Percentiles rank a stretch among this genome's conserved stretches.
Conservation (phyloP, 2,113 vertebrate species). For the Chitala chitala region DNA sequence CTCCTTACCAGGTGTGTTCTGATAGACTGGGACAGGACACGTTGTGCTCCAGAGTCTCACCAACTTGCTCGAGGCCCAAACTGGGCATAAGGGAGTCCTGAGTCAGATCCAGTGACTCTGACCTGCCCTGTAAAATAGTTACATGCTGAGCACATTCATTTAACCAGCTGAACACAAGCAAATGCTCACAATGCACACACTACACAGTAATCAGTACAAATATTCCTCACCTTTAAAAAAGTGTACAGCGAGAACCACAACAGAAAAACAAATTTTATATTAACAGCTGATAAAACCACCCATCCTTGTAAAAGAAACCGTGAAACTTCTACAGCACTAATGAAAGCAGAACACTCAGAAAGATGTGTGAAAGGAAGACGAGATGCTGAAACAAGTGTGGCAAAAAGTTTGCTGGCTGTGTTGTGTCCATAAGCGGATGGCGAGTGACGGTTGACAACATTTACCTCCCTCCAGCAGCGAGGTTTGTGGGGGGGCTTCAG, state of each 20-base stretch:
- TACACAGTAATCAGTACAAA: no score
- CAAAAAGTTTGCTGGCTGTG: neutral
- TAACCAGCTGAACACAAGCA: neutral
- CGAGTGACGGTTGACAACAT: neutral
- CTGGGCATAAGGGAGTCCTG: conserved; percentile 23
- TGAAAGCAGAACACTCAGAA: no score
- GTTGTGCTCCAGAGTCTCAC: neutral
- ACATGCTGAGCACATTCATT: neutral
- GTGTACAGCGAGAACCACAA: no score
- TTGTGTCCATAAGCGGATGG: neutral
- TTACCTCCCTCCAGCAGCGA: conserved; percentile 52
- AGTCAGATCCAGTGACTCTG: conserved; percentile 22
- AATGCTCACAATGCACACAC: no score
- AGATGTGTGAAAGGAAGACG: no score
- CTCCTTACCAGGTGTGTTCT: conserved; percentile 23
- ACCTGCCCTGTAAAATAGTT: conserved; percentile 37
- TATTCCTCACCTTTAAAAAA: no score
- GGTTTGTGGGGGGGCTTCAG: conserved; percentile 32
- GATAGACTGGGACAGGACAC: neutral
- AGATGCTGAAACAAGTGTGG: no score
- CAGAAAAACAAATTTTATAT: no score
- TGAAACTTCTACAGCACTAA: no score
- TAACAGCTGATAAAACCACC: no score
- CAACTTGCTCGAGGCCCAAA: conserved; percentile 26
- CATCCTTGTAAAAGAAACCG: no score